phyloP scores from a whole-genome alignment of 2,888 invertebrate genomes.

The Hedya salicella region DNA sequence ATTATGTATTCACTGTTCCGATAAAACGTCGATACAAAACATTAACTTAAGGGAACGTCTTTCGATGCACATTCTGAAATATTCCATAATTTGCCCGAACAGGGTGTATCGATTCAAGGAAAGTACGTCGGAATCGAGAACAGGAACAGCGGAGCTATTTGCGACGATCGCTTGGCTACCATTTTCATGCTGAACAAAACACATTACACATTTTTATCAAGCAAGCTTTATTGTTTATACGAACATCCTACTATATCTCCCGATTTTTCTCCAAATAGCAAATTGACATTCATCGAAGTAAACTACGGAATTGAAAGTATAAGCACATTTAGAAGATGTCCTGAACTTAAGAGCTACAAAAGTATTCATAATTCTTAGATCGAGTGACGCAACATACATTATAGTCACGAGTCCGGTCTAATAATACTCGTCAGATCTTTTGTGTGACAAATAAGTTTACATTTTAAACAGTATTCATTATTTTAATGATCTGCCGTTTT shows the following conservation, averaged over 20 bases:
- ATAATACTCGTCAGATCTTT: too few species aligned
- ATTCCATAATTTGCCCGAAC: conserved; percentile 34
- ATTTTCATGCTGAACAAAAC: conserved; percentile 14
- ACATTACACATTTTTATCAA: conserved; percentile 7
- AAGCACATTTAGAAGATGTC: too few species aligned
- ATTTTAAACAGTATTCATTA: too few species aligned
- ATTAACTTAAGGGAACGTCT: conserved; percentile 31
- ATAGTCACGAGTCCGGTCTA: too few species aligned
- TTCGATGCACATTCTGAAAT: conserved; percentile 31
- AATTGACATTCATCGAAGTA: too few species aligned
- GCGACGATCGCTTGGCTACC: conserved; percentile 17
- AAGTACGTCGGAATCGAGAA: conserved; percentile 35
- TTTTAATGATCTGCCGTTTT: too few species aligned
- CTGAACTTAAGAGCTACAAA: too few species aligned
- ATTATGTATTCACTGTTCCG: conserved; percentile 19
- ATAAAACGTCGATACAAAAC: conserved; percentile 24
- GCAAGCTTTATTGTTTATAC: not conserved
- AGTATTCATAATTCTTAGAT: too few species aligned
- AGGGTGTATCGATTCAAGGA: conserved; percentile 34
- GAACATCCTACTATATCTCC: not conserved
- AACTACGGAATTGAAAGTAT: too few species aligned
- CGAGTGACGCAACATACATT: too few species aligned
- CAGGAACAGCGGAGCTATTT: conserved; percentile 33
- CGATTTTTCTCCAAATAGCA: too few species aligned
- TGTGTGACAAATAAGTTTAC: too few species aligned